Conservation (phyloP, 1,140 invertebrate genomes). For the Orchestia grillus region DNA sequence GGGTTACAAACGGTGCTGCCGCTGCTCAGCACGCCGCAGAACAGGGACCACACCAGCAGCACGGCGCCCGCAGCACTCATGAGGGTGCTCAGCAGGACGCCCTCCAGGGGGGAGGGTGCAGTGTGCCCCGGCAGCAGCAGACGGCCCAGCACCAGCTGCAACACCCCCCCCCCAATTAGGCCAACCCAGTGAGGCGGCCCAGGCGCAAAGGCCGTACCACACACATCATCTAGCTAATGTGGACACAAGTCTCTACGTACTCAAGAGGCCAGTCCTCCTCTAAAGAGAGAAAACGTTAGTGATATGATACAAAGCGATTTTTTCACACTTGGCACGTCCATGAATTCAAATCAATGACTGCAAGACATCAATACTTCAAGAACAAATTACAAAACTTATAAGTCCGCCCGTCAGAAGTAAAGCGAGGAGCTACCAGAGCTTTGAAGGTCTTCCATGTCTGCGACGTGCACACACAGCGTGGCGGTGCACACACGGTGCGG, state of each 20-base stretch:
- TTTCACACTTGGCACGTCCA: too few relatives aligned
- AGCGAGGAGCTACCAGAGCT: too few relatives aligned
- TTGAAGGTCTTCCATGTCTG: too few relatives aligned
- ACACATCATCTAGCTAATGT: background rate
- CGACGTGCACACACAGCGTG: too few relatives aligned
- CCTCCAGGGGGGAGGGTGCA: background rate
- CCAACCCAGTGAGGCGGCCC: too few relatives aligned
- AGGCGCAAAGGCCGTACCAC: background rate
- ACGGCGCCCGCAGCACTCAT: constrained; percentile 54
- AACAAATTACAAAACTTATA: too few relatives aligned
- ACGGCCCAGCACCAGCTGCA: background rate
- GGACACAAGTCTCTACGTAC: background rate
- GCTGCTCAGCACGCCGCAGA: constrained; percentile 34
- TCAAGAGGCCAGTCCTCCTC: background rate
- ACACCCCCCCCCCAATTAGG: too few relatives aligned
- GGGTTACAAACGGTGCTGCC: constrained; percentile 30
- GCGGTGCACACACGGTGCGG: too few relatives aligned
- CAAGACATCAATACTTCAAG: too few relatives aligned
- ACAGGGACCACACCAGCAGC: constrained; percentile 56
- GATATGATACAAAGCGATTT: too few relatives aligned
- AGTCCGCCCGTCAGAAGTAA: too few relatives aligned
- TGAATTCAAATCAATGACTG: too few relatives aligned
- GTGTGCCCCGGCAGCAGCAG: background rate
- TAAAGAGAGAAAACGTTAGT: background rate
- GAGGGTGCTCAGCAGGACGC: background rate